phyloP scores from a whole-genome alignment of 2,888 invertebrate genomes.

The Furcula furcula region DNA sequence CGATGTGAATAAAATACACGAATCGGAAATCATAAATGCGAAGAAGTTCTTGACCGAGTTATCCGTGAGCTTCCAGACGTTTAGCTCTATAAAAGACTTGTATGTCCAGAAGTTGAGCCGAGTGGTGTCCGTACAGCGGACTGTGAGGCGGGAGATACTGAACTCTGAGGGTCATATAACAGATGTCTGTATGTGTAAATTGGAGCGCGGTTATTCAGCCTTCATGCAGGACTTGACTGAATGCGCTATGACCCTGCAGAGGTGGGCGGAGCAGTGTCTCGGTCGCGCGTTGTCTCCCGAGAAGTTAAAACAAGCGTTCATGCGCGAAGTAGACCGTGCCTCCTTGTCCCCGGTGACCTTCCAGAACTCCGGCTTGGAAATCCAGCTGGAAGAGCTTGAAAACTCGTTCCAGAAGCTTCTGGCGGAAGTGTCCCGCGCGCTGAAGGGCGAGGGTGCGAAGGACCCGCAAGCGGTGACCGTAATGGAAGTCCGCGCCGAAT shows the following conservation, averaged over 20 bases:
- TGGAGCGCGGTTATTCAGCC: conserved; percentile 66
- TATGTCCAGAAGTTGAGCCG: conserved; percentile 62
- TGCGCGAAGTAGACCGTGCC: conserved; percentile 47
- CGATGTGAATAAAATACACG: conserved; percentile 67
- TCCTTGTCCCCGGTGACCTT: conserved; percentile 47
- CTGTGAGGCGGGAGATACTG: conserved; percentile 64
- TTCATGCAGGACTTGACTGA: conserved; percentile 68
- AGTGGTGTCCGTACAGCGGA: conserved; percentile 63
- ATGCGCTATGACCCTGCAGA: conserved; percentile 60
- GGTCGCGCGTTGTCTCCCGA: conserved; percentile 56
- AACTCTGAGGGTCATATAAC: conserved; percentile 52
- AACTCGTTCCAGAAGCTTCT: conserved; percentile 64
- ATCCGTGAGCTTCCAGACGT: conserved; percentile 62
- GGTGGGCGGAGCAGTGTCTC: conserved; percentile 66
- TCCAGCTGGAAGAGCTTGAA: conserved; percentile 65
- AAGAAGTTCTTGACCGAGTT: conserved; percentile 68
- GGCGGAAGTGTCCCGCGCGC: conserved; percentile 54
- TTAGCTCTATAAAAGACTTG: conserved; percentile 60
- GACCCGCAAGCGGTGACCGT: conserved; percentile 57
- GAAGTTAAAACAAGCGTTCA: conserved; percentile 65
- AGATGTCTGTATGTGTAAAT: conserved; percentile 50
- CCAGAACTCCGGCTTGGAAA: conserved; percentile 63
- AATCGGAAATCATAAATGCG: conserved; percentile 65
- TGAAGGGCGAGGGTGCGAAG: conserved; percentile 46
- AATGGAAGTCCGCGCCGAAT: conserved; percentile 83